Evolutionary conservation across 2,888 invertebrate species (phyloP).

Genomic region (Phania funesta): DNA sequence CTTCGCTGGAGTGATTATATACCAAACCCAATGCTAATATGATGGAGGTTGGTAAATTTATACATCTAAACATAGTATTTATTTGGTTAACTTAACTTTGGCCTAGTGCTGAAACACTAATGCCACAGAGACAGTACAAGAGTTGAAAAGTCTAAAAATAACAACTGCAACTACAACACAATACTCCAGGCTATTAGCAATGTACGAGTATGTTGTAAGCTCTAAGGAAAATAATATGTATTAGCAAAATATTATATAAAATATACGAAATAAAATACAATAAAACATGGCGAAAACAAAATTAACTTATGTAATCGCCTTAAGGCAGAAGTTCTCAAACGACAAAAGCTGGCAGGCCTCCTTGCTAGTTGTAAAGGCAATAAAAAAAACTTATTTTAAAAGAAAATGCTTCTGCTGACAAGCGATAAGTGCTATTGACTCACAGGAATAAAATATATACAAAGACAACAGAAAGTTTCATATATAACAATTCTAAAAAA

Average conservation of each 20-base stretch:
- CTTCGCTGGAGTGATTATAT: conserved; percentile 50
- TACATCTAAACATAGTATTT: neutral
- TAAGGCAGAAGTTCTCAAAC: conserved; percentile 68
- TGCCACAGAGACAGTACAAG: conserved; percentile 45
- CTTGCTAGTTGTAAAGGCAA: neutral
- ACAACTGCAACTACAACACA: conserved; percentile 25
- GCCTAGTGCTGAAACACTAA: conserved; percentile 44
- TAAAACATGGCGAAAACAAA: conserved; percentile 61
- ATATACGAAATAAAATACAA: conserved; percentile 40
- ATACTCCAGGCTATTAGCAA: conserved; percentile 62
- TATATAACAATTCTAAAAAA: no score
- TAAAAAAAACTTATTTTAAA: no score
- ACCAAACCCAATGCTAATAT: conserved; percentile 67
- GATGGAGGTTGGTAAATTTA: conserved; percentile 33
- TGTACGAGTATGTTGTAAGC: conserved; percentile 70
- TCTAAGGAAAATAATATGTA: conserved; percentile 77
- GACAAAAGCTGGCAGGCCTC: neutral
- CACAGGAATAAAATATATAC: no score
- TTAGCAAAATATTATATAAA: conserved; percentile 77
- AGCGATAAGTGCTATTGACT: no score
- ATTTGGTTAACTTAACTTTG: conserved; percentile 59
- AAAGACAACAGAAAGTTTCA: no score
- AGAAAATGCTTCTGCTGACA: no score
- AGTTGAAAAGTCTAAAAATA: conserved; percentile 41
- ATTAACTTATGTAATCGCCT: conserved; percentile 75